These are phyloP conservation scores for Siniperca chuatsi DNA, from an alignment of 2,113 vertebrate genomes.

Conservation along the genomic window DNA sequence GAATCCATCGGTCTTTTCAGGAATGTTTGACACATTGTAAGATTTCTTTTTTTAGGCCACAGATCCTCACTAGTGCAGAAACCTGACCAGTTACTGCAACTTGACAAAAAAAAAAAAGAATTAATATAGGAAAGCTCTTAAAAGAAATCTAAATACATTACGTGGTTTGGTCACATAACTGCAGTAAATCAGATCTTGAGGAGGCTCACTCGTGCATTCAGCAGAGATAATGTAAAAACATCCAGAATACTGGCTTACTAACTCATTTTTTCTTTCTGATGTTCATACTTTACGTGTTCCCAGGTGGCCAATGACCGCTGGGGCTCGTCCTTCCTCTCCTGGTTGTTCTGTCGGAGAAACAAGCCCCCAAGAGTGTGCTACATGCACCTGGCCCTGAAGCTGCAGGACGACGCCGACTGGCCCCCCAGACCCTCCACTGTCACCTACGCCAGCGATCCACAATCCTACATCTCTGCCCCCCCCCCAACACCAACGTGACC, in stretches of 20 bases:
- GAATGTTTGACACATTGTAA: background rate
- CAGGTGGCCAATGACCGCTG: conserved; percentile 86
- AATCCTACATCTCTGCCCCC: conserved; percentile 31
- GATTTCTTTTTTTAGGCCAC: background rate
- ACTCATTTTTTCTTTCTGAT: background rate
- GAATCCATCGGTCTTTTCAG: background rate
- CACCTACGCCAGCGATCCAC: conserved; percentile 84
- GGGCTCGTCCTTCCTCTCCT: conserved; percentile 82
- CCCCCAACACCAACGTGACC: conserved; percentile 45
- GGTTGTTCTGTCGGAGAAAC: conserved; percentile 81
- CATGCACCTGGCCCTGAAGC: conserved; percentile 90
- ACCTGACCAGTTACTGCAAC: background rate
- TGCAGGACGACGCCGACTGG: conserved; percentile 90
- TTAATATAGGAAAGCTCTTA: background rate
- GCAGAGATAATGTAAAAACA: background rate
- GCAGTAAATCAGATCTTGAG: background rate
- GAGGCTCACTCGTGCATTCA: background rate
- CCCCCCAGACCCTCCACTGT: conserved; percentile 90
- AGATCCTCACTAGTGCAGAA: background rate
- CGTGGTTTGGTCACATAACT: background rate
- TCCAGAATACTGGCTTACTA: background rate
- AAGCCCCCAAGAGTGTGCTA: conserved; percentile 88
- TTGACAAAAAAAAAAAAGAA: background rate
- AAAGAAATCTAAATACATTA: background rate
- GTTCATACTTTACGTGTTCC: conserved; percentile 8